Conservation (phyloP, 2,888 invertebrate genomes). For the Himalopsyche anomala region DNA sequence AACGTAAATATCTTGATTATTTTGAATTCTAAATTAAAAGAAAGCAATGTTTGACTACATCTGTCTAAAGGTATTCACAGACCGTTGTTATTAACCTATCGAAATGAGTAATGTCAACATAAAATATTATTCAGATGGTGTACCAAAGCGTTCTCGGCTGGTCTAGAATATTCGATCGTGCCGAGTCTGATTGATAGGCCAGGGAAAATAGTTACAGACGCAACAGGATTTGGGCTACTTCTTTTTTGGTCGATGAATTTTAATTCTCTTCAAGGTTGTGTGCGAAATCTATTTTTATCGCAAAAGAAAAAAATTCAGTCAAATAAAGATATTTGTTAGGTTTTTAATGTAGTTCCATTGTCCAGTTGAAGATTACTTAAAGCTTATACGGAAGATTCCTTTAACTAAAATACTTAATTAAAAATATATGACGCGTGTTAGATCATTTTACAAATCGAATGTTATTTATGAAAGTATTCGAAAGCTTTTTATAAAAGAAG, state of each 20-base stretch:
- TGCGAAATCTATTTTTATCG: not conserved
- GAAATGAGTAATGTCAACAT: constrained; percentile 48
- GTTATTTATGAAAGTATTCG: too few species aligned
- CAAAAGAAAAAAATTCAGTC: too few species aligned
- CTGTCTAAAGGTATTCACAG: constrained; percentile 22
- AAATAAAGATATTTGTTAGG: too few species aligned
- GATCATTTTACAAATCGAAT: too few species aligned
- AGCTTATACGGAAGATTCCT: too few species aligned
- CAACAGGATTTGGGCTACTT: constrained; percentile 29
- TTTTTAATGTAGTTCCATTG: too few species aligned
- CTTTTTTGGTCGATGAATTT: constrained; percentile 1
- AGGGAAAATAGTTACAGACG: constrained; percentile 27
- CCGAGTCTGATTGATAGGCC: constrained; percentile 46
- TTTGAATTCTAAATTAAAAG: too few species aligned
- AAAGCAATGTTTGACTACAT: not conserved
- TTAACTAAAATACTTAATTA: too few species aligned
- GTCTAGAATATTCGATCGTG: constrained; percentile 47
- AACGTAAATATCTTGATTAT: too few species aligned
- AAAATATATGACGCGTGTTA: too few species aligned
- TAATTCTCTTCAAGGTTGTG: not conserved
- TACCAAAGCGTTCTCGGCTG: constrained; percentile 12
- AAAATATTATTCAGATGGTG: constrained; percentile 51
- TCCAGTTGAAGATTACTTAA: too few species aligned
- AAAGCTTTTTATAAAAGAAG: too few species aligned
- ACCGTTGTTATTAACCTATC: constrained; percentile 41